Conservation (phyloP, 2,113 vertebrate genomes). For the Excalfactoria chinensis region DNA sequence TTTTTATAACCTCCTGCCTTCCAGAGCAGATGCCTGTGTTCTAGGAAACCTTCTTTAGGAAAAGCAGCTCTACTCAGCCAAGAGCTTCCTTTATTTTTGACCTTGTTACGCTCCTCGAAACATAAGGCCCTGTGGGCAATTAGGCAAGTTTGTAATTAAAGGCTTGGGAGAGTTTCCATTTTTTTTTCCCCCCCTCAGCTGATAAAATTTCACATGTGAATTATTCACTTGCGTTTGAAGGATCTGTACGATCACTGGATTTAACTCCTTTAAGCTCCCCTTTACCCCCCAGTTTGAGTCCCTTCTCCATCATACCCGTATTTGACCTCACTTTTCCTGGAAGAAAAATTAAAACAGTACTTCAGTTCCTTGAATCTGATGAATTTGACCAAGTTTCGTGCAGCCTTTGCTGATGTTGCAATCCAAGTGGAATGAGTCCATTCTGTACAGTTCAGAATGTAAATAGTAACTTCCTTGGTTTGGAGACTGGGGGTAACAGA, state of each 20-base stretch:
- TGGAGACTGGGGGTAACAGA: background rate
- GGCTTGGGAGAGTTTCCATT: background rate
- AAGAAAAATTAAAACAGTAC: background rate
- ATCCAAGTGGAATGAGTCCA: background rate
- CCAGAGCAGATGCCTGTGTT: background rate
- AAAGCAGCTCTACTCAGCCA: background rate
- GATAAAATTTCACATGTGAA: background rate
- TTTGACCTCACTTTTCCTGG: background rate
- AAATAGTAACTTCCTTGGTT: background rate
- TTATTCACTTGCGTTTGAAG: background rate
- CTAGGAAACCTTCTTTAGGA: background rate
- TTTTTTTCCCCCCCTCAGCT: background rate
- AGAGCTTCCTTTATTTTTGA: background rate
- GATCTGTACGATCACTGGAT: background rate
- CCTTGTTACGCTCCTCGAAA: constrained; percentile 1
- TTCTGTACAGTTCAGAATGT: background rate
- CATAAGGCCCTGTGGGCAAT: background rate
- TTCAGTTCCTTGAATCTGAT: background rate
- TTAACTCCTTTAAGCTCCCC: background rate
- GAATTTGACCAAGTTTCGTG: background rate
- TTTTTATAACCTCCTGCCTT: constrained; percentile 9
- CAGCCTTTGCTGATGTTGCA: background rate
- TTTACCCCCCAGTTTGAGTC: background rate
- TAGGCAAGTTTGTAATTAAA: constrained; percentile 43
- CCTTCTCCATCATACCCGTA: background rate